Percentiles rank a stretch among this genome's conserved stretches.
These are phyloP conservation scores for Lanius collurio DNA, from an alignment of 2,113 vertebrate genomes.

Conservation along the genomic window DNA sequence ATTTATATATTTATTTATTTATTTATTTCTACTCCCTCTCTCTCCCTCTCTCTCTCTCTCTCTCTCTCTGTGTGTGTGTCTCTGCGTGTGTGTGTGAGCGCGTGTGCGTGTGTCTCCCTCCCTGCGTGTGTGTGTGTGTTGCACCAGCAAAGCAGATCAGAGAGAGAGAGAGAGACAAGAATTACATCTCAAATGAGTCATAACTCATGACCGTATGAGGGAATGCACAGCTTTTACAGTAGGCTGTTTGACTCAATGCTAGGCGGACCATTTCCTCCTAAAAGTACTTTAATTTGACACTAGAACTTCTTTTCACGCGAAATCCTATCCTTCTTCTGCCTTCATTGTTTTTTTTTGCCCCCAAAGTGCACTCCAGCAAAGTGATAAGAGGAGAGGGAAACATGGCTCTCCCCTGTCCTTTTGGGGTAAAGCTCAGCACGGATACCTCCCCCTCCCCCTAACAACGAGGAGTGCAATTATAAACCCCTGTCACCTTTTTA, in stretches of 20 bases:
- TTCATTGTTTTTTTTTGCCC: fast-evolving
- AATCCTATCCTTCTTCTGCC: constrained; percentile 6
- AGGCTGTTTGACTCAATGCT: constrained; percentile 70
- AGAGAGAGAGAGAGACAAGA: constrained; percentile 72
- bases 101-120: constrained; percentile 25
- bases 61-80: background rate
- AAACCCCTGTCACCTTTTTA: constrained; percentile 69
- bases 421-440: constrained; percentile 47
- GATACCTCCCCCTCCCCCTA: constrained; percentile 59
- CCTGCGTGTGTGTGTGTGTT: constrained; percentile 54
- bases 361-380: constrained; percentile 52
- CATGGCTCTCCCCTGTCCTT: constrained; percentile 47
- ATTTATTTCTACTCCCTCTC: background rate
- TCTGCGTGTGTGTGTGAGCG: constrained; percentile 1
- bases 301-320: constrained; percentile 51
- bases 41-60: background rate
- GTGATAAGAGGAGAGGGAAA: constrained; percentile 65
- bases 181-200: constrained; percentile 84
- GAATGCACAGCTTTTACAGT: constrained; percentile 75
- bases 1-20: constrained; percentile 19
- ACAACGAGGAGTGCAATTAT: constrained; percentile 70
- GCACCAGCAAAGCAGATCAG: constrained; percentile 75
- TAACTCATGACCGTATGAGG: constrained; percentile 80
- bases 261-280: constrained; percentile 73
- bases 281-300: constrained; percentile 73